Evolutionary conservation across 2,888 invertebrate species (phyloP), one percentile per base, ranked within the genome.

Genomic region (Acleris literana): DNA sequence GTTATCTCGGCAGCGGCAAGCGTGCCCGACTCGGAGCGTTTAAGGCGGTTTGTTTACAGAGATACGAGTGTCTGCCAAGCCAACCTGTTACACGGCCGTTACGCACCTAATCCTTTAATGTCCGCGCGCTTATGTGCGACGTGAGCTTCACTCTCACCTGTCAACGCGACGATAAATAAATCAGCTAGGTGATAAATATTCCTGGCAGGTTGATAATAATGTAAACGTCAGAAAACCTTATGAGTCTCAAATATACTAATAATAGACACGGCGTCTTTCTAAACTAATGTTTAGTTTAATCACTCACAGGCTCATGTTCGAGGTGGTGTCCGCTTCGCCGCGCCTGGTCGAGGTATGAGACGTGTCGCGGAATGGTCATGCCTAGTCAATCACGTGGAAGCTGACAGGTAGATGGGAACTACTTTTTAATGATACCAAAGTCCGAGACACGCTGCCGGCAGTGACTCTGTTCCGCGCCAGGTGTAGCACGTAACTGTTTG

Each of bases 61-160:
- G 69, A 68, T 71, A 65, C 63, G 60, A 43, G 44, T 68, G 60
- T 70, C 60, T 56, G 61, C 54, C 67, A 70, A 48, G 70, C 69
- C 66, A 61, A 63, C 68, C 68, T 63, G 68, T 69, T 74, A 70
- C 39, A 13, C 55, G 69, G 48, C 67, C 69, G 46, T 73, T 74
- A 79, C 76, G 75, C 73, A 33, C 68, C 70, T 86, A 85, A 87
- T 86, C 84, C 78, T 76, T 73, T 84, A 82, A 84, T 80, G 78
- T 78, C 72, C 77, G 75, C 74, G 74, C 76, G 75, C 68, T 73
- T 70, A 72, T 71, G 70, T 75, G 72, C 72, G 70, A 79, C 69
- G 70, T 77, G 76, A 76, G 70, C 62, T 65, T 71, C 71, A 81
- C 77, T 84, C 76, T 63, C 78, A 58, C 52, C 54, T 81, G 79